Percentiles rank a stretch among this genome's conserved stretches.
Conservation (phyloP, 2,113 vertebrate genomes). For the Macquaria australasica region DNA sequence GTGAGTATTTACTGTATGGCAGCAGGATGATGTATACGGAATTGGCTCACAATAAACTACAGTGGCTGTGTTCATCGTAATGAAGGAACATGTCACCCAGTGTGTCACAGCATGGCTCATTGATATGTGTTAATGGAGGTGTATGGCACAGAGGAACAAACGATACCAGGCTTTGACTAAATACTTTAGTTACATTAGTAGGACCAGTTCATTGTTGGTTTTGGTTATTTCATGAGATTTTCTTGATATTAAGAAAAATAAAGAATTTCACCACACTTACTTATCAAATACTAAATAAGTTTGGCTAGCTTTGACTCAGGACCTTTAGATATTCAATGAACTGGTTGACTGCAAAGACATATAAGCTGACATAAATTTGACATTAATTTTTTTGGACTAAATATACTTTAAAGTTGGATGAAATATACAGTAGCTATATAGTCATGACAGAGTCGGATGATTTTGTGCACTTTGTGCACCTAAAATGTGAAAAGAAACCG, state of each 20-base stretch:
- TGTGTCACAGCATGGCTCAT: not conserved
- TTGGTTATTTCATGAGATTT: not conserved
- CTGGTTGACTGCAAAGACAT: not conserved
- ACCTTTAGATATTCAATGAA: not conserved
- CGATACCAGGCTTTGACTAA: not conserved
- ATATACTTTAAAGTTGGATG: not conserved
- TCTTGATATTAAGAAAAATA: not conserved
- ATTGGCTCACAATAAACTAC: not conserved
- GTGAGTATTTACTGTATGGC: too few species aligned
- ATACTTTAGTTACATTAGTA: not conserved
- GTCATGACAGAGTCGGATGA: not conserved
- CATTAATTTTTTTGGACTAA: not conserved
- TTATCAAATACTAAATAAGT: not conserved
- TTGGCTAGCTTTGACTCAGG: not conserved
- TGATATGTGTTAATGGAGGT: not conserved
- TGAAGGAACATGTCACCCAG: not conserved
- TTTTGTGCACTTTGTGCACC: conserved; percentile 2
- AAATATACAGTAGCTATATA: not conserved
- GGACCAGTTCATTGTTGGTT: not conserved
- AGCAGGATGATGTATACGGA: not conserved
- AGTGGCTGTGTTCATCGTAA: not conserved
- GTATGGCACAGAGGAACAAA: not conserved
- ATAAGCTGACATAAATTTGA: not conserved
- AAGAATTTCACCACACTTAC: not conserved
- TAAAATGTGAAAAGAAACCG: not conserved